Evolutionary conservation across 2,113 vertebrate genomes (phyloP).

Genomic region (Oceanites oceanicus): DNA sequence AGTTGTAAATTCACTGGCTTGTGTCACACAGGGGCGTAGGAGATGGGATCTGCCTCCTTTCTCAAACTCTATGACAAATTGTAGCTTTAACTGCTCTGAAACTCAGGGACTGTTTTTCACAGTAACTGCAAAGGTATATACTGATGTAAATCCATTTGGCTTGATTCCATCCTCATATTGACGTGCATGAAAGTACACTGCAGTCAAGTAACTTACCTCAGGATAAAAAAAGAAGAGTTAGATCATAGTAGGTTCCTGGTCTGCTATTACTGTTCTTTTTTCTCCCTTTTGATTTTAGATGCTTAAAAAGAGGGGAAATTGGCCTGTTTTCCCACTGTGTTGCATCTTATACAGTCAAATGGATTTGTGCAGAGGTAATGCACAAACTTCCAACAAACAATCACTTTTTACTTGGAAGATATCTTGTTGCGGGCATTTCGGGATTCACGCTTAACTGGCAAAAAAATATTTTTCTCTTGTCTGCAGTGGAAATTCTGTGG

Average conservation of each 20-base stretch:
- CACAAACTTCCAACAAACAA: not conserved
- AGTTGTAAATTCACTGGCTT: not conserved
- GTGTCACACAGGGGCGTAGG: too few species aligned
- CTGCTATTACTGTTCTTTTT: not conserved
- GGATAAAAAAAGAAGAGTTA: not conserved
- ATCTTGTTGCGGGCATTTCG: not conserved
- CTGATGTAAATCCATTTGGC: not conserved
- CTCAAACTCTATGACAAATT: not conserved
- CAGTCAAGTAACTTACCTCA: not conserved
- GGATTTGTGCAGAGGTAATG: not conserved
- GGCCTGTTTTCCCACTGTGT: not conserved
- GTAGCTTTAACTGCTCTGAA: not conserved
- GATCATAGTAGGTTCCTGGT: not conserved
- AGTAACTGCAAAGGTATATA: not conserved
- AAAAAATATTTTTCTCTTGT: not conserved
- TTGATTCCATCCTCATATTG: not conserved
- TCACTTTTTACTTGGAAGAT: not conserved
- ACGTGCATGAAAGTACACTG: not conserved
- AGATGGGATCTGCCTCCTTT: not conserved
- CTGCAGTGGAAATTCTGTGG: not conserved
- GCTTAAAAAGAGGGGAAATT: not conserved
- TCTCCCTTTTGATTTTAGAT: not conserved
- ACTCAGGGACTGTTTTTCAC: not conserved
- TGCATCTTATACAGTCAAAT: not conserved
- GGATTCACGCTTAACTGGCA: not conserved